Evolutionary conservation across 1,140 invertebrate genomes (phyloP).

Genomic region (Camponotus vicinus): DNA sequence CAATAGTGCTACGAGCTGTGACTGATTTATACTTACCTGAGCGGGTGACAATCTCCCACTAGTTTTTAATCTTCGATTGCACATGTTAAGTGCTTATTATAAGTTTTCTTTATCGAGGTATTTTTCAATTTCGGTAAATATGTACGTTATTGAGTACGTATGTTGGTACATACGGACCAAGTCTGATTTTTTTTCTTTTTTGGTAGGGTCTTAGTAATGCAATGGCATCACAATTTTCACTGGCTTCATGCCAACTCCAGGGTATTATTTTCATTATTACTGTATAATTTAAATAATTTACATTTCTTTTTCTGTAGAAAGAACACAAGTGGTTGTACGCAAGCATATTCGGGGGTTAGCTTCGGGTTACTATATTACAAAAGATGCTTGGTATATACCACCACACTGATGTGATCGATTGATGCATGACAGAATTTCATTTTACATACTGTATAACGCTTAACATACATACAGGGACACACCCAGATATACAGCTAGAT

Average conservation of each 20-base stretch:
- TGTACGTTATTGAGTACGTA: slow-evolving; percentile 70
- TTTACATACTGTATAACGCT: slow-evolving; percentile 67
- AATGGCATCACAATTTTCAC: slow-evolving; percentile 63
- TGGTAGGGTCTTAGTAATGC: slow-evolving; percentile 69
- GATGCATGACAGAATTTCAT: slow-evolving; percentile 67
- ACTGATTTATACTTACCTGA: slow-evolving; percentile 84
- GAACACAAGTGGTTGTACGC: slow-evolving; percentile 79
- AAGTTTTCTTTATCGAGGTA: slow-evolving; percentile 63
- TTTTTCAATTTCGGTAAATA: slow-evolving; percentile 73
- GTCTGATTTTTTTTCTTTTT: slow-evolving; percentile 62
- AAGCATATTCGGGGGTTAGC: slow-evolving; percentile 73
- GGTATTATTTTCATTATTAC: slow-evolving; percentile 73
- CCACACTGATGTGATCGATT: slow-evolving; percentile 68
- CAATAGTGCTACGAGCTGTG: slow-evolving; percentile 76
- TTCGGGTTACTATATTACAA: slow-evolving; percentile 78
- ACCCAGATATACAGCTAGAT: slow-evolving; percentile 60
- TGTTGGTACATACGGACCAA: slow-evolving; percentile 63
- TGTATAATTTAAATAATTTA: slow-evolving; percentile 83
- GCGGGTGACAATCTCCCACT: slow-evolving; percentile 69
- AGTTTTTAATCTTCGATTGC: slow-evolving; percentile 66
- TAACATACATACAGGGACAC: slow-evolving; percentile 67
- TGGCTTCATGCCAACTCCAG: slow-evolving; percentile 76
- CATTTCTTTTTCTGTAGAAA: slow-evolving; percentile 72
- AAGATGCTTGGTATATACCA: slow-evolving; percentile 77
- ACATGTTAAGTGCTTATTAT: slow-evolving; percentile 64